These are phyloP conservation scores for Bombus sylvicola DNA, from an alignment of 1,140 invertebrate species.

Conservation along the genomic window DNA sequence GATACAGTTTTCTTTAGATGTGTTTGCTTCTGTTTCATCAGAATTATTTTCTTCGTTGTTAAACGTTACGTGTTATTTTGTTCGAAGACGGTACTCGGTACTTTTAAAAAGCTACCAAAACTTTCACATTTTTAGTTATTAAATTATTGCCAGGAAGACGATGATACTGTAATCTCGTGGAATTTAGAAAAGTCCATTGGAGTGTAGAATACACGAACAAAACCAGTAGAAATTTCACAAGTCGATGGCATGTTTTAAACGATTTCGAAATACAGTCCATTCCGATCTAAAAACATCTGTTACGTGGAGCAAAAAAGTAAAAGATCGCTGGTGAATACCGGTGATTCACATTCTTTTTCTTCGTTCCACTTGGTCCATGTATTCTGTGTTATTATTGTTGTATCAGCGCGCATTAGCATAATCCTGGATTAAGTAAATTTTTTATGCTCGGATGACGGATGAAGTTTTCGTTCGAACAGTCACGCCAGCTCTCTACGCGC, in stretches of 20 bases:
- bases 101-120: too few species aligned
- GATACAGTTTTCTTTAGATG: not conserved
- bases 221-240: not conserved
- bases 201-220: not conserved
- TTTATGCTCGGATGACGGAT: slow-evolving; percentile 39
- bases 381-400: slow-evolving; percentile 42
- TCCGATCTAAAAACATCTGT: slow-evolving; percentile 10
- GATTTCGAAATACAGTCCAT: not conserved
- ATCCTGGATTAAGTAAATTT: slow-evolving; percentile 52
- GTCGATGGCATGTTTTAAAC: not conserved
- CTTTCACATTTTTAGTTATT: too few species aligned
- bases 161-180: not conserved
- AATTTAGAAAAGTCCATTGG: not conserved
- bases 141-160: not conserved
- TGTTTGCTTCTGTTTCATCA: not conserved
- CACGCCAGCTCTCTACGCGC: not conserved
- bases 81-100: too few species aligned
- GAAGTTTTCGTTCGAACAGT: slow-evolving; percentile 28
- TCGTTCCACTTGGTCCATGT: slow-evolving; percentile 3
- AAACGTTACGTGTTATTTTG: too few species aligned
- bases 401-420: slow-evolving; percentile 43
- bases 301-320: not conserved
- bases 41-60: too few species aligned
- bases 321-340: not conserved
- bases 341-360: slow-evolving; percentile 3